Base-by-base conservation (phyloP, 2,888 invertebrate species). In the Molorchus minor region DNA sequence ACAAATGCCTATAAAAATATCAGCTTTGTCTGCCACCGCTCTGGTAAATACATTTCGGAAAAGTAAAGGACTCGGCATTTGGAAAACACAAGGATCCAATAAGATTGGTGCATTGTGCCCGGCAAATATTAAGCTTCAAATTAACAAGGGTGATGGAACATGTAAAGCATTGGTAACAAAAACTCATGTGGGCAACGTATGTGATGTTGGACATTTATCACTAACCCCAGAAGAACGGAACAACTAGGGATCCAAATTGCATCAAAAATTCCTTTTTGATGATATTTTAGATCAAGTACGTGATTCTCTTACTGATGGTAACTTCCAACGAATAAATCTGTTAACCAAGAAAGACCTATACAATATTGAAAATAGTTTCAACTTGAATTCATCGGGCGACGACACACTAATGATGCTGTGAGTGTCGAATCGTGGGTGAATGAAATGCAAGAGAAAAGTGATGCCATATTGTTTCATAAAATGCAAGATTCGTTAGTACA, bases 401-500 rank as follows among this genome's bases (percentile, higher is more conserved):
- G 51, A 10, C 56, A 60, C 19, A 35, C 33, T 44, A 44, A 60
- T 46, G 61, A 56, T 57, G 51, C 51, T 7, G 13, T 56, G 7
- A 65, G 58, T 41, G 43, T 64, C 2, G 62, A 67, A 12, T 33
- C 64, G 3, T 67, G 62, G 60, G 56, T 67, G 1, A 61, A 59
- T 44, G 62, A 62, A 49, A 13, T 56, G 25, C 46, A 54, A 43
- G 57, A 52, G 15, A 56, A 43, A 35, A 33, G 16, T 5, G 25
- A 25, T 8, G 47, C 58, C 51, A 58, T 68, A 29, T 30, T 64
- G 30, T 65, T 54, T 35, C 69, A 71, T 61, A 72, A 71, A 51
- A 61, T 71, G 0, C 60, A 65, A 52, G 62, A 46, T 33, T 12
- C 12, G 16, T 10, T 30, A 8, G 19, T 30, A 1, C 47, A 62